These are phyloP conservation scores for Montifringilla adamsi DNA, from an alignment of 2,113 vertebrate species.

Conservation along the genomic window DNA sequence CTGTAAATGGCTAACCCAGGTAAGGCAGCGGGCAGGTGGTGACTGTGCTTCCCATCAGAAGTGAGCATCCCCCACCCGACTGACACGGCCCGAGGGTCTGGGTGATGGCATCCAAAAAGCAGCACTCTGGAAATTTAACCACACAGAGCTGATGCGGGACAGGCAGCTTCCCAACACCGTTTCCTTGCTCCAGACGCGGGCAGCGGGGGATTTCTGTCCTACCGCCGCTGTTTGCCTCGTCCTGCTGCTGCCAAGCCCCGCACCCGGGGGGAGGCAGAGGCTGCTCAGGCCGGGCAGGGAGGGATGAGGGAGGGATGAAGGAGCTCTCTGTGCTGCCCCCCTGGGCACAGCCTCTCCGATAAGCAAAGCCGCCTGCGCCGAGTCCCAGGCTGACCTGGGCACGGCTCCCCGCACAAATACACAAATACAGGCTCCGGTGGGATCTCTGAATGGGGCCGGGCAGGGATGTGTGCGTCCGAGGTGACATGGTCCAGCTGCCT, in stretches of 20 bases:
- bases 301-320: too few species aligned
- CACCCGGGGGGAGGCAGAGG: fast-evolving
- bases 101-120: neutral
- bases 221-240: fast-evolving
- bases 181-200: neutral
- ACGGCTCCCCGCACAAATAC: neutral
- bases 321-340: neutral
- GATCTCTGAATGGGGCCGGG: conserved; percentile 22
- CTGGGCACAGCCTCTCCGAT: neutral
- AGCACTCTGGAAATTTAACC: too few species aligned
- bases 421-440: neutral
- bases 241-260: neutral
- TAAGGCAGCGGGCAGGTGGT: conserved; percentile 18
- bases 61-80: neutral
- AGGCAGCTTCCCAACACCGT: neutral
- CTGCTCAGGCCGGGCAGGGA: fast-evolving
- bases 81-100: neutral
- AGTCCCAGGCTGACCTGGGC: neutral
- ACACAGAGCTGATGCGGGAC: neutral
- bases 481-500: conserved; percentile 28
- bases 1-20: conserved; percentile 29
- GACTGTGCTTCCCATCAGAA: neutral
- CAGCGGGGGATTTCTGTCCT: neutral
- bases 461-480: neutral
- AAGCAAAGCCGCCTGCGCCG: neutral